Evolutionary conservation across 92 coral and sea anemone genomes (phyloP).

Genomic region (Epizoanthus rinbou): DNA sequence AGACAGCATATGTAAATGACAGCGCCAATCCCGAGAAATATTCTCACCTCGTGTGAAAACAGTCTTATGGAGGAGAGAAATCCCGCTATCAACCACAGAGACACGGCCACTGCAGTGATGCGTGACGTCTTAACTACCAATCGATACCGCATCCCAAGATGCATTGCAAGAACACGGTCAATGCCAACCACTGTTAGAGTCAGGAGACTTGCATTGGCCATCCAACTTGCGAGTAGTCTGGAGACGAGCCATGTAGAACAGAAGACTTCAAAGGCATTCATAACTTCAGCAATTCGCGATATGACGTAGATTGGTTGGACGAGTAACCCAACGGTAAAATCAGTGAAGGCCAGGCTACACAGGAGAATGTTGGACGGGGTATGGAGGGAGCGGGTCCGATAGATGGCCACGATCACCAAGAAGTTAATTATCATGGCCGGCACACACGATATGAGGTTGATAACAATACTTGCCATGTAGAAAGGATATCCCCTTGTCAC

Average conservation of each 20-base stretch:
- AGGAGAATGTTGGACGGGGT: conserved; percentile 55
- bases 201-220: conserved; percentile 47
- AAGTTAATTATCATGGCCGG: conserved; percentile 8
- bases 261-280: conserved; percentile 31
- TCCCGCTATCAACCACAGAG: conserved; percentile 42
- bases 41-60: conserved; percentile 46
- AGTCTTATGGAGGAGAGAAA: conserved; percentile 51
- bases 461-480: conserved; percentile 32
- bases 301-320: conserved; percentile 59
- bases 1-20: conserved; percentile 44
- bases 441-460: conserved; percentile 18
- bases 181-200: conserved; percentile 57
- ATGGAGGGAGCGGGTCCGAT: conserved; percentile 43
- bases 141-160: conserved; percentile 50
- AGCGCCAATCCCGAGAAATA: conserved; percentile 45
- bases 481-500: conserved; percentile 25
- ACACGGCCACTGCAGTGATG: conserved; percentile 10
- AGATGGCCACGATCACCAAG: conserved; percentile 9
- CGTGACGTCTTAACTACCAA: conserved; percentile 42
- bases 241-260: conserved; percentile 55
- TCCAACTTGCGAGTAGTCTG: conserved; percentile 56
- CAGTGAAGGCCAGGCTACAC: conserved; percentile 58
- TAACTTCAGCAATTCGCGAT: conserved; percentile 42
- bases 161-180: conserved; percentile 60
- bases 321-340: conserved; percentile 50